Base-by-base conservation (phyloP, 1,140 invertebrate species). In the Vanessa atalanta region DNA sequence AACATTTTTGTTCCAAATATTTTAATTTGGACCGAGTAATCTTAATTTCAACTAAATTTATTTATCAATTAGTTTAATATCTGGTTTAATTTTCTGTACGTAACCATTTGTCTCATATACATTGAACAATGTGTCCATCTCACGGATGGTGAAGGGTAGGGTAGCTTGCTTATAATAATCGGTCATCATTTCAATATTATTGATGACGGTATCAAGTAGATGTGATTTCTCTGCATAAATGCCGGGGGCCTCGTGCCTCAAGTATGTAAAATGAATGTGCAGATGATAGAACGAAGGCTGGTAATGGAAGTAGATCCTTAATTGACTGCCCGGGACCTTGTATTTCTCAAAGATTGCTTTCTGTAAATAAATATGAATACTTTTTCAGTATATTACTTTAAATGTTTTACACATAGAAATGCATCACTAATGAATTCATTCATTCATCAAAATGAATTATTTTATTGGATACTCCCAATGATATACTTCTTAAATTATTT, bases 231-330 rank as follows among this genome's bases (percentile, higher is more conserved):
- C 97, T 20, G 95, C 94, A 89, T 95, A 95, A 73, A 96, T 96
- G 7, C 97, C 97, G 67, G 97, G 96, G 3, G 96, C 95, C 80
- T 98, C 96, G 92, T 96, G 96, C 69, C 95, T 94, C 0, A 99
- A 84, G 74, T 96, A 95, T n/a, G 96, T 97, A 82, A 99, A 98
- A 91, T 99, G 98, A 4, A 99, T 95, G 86, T 99, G 99, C 11
- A 99, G 93, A 93, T 99, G 98, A 93, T 99, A 99, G 93, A 98
- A 99, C 0, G 98, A 98, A 7, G 99, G 99, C 85, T 98, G 98
- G 92, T 99, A 99, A 88, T 99, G 99, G 5, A 99, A 91, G 91
- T 98, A 99, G 74, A 97, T 95, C 63, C 98, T 94, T 20, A 99
- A 86, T 85, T 98, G 95, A 63, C 94, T 94, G 37, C 92, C 84